These are phyloP conservation scores for Irena cyanogastra DNA, from an alignment of 2,113 vertebrate species.

Conservation along the genomic window DNA sequence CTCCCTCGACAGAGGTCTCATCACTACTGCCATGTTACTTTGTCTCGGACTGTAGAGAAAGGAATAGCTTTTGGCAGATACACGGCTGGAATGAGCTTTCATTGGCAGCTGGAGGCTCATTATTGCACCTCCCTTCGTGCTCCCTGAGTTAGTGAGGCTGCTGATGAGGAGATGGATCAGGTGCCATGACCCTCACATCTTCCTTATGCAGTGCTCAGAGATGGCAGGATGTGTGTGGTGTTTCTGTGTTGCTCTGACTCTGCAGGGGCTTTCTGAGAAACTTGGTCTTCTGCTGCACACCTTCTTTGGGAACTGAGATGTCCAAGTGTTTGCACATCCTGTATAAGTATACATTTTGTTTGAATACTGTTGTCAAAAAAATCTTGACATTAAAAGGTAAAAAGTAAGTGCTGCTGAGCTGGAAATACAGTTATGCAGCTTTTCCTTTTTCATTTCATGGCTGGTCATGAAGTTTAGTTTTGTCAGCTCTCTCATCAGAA, in stretches of 20 bases:
- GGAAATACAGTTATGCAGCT: neutral
- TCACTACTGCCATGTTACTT: neutral
- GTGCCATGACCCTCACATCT: neutral
- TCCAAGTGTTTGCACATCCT: neutral
- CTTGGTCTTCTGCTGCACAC: neutral
- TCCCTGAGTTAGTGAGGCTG: neutral
- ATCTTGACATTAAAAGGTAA: neutral
- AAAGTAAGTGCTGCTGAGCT: neutral
- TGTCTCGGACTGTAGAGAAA: neutral
- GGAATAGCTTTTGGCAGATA: neutral
- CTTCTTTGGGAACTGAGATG: neutral
- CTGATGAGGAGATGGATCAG: neutral
- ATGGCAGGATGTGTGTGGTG: rapidly evolving
- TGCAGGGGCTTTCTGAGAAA: neutral
- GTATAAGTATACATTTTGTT: neutral
- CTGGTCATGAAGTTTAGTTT: neutral
- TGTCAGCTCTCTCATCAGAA: neutral
- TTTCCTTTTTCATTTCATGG: neutral
- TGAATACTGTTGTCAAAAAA: neutral
- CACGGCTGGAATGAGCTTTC: neutral
- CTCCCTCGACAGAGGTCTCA: neutral
- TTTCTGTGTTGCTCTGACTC: neutral
- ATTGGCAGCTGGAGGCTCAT: neutral
- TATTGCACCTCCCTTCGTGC: neutral
- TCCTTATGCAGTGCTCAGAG: neutral